A percentile compares a stretch with the other conserved stretches of the same genome.
phyloP scores from a whole-genome alignment of 2,888 invertebrate species.

The Oligia strigilis region DNA sequence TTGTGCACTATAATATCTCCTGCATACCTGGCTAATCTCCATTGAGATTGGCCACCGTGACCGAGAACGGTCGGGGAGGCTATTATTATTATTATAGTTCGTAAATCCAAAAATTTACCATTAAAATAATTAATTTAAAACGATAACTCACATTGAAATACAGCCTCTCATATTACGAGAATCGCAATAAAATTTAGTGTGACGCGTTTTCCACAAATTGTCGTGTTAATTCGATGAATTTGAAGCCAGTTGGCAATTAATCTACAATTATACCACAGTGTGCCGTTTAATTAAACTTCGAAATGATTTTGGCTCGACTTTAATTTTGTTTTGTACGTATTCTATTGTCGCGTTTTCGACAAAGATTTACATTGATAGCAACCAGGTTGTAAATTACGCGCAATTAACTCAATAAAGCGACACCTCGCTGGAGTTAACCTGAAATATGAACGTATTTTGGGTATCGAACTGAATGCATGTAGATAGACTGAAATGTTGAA shows the following conservation, averaged over 20 bases:
- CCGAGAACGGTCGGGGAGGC: too few relatives aligned
- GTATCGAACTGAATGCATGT: conserved; percentile 23
- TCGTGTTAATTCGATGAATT: conserved; percentile 81
- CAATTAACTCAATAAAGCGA: conserved; percentile 71
- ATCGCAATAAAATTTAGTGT: conserved; percentile 58
- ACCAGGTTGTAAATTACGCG: conserved; percentile 73
- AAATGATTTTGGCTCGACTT: conserved; percentile 77
- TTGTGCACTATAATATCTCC: too few relatives aligned
- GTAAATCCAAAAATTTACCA: background rate
- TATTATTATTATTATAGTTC: too few relatives aligned
- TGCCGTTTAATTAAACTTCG: conserved; percentile 82
- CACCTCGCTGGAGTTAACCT: conserved; percentile 62
- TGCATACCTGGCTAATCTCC: too few relatives aligned
- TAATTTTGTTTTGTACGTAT: conserved; percentile 80
- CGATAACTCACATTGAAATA: conserved; percentile 24
- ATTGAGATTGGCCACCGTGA: too few relatives aligned
- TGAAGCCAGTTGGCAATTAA: conserved; percentile 81
- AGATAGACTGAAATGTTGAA: background rate
- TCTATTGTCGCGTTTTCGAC: conserved; percentile 76
- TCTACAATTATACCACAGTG: conserved; percentile 79
- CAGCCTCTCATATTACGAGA: conserved; percentile 41
- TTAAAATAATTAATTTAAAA: conserved; percentile 33
- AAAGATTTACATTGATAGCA: conserved; percentile 75
- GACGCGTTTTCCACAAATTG: conserved; percentile 75
- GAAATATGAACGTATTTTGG: conserved; percentile 55